A percentile compares a stretch with the other conserved stretches of the same genome.
phyloP scores from a whole-genome alignment of 2,888 invertebrate species.

The Acanthosepion esculentum region DNA sequence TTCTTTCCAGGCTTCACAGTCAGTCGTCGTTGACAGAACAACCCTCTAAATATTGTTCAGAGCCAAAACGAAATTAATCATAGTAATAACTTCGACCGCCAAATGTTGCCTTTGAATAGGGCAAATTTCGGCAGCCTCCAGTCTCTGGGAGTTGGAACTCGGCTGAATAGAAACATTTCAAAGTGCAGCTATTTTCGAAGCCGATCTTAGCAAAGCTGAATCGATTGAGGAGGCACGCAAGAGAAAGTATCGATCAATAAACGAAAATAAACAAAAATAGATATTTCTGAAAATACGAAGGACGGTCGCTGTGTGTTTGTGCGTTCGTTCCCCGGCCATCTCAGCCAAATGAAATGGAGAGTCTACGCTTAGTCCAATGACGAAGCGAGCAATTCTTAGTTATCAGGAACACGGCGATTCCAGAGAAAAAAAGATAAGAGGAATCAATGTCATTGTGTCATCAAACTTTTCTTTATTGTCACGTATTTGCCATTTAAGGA shows the following conservation, averaged over 20 bases:
- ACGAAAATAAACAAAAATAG: slow-evolving; percentile 6
- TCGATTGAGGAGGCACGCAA: neutral
- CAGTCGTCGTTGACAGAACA: neutral
- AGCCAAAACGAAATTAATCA: slow-evolving; percentile 33
- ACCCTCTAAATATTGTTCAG: neutral
- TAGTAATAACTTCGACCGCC: slow-evolving; percentile 7
- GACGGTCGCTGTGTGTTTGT: neutral
- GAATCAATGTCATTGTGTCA: too few species aligned
- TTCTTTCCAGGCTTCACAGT: too few species aligned
- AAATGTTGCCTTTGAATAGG: slow-evolving; percentile 33
- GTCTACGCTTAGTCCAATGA: neutral
- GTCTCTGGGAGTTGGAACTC: neutral
- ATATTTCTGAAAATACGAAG: neutral
- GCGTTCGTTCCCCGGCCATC: neutral
- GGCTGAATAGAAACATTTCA: neutral
- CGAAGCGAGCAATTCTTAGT: neutral
- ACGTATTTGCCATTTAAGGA: too few species aligned
- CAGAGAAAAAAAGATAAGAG: too few species aligned
- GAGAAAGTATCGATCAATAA: slow-evolving; percentile 33
- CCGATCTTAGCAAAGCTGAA: neutral
- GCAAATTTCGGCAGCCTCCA: neutral
- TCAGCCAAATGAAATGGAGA: neutral
- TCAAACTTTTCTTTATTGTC: too few species aligned
- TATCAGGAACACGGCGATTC: too few species aligned
- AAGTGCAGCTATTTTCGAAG: slow-evolving; percentile 3